These are phyloP conservation scores for Silurus lanzhouensis DNA, from an alignment of 2,797 vertebrate genomes.

Conservation along the genomic window DNA sequence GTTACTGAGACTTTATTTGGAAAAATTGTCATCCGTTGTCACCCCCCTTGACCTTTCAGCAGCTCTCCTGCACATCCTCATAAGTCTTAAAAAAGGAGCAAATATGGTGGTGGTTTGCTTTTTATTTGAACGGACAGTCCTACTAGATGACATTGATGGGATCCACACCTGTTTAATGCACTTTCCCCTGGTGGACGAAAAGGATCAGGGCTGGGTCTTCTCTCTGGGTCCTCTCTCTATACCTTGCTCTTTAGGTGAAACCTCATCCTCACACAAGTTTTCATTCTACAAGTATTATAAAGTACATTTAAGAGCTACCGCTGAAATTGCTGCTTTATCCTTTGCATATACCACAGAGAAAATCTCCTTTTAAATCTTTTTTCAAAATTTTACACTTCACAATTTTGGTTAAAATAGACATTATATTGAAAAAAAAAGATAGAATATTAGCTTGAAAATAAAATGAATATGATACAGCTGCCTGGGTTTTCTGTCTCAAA, in stretches of 20 bases:
- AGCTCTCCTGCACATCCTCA: background rate
- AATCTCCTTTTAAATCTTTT: background rate
- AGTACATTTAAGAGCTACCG: background rate
- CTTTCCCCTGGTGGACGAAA: background rate
- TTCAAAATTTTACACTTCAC: background rate
- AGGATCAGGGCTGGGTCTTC: background rate
- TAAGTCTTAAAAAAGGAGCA: background rate
- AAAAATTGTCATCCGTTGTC: background rate
- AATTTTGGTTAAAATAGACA: background rate
- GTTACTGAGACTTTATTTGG: background rate
- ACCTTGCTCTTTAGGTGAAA: background rate
- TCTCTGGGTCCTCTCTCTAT: background rate
- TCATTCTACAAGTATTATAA: background rate
- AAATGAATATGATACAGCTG: constrained; percentile 23
- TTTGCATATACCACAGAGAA: background rate
- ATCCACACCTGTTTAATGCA: background rate
- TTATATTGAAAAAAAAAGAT: background rate
- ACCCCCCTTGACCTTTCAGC: background rate
- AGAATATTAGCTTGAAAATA: constrained; percentile 1
- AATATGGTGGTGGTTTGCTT: background rate
- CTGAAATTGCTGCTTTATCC: background rate
- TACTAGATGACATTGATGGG: background rate
- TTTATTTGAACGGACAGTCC: background rate
- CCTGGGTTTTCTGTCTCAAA: constrained; percentile 33
- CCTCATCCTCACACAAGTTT: background rate